phyloP scores from a whole-genome alignment of 2,888 invertebrate genomes.

The Ophraella communa region DNA sequence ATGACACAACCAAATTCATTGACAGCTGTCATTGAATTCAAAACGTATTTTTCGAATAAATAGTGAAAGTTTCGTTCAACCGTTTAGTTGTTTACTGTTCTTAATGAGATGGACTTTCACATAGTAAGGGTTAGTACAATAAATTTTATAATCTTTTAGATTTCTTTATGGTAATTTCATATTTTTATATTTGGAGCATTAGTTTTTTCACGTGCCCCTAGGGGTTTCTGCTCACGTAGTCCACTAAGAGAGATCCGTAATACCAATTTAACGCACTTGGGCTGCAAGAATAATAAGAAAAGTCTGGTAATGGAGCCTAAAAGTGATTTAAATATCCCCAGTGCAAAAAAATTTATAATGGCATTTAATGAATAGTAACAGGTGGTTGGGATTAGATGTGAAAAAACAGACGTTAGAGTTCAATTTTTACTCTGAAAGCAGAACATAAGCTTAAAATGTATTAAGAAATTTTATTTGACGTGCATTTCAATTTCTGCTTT shows the following conservation, averaged over 20 bases:
- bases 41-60: too few species aligned
- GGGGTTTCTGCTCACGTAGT: background rate
- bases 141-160: too few species aligned
- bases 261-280: constrained; percentile 44
- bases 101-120: too few species aligned
- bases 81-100: too few species aligned
- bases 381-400: constrained; percentile 23
- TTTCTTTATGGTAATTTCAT: background rate
- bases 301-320: constrained; percentile 33
- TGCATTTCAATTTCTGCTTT: background rate
- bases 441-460: background rate
- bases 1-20: too few species aligned
- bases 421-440: constrained; percentile 14
- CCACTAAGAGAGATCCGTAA: constrained; percentile 32
- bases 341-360: constrained; percentile 31
- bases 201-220: background rate
- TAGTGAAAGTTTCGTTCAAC: too few species aligned
- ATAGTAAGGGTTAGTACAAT: too few species aligned
- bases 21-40: too few species aligned
- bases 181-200: background rate
- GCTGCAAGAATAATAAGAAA: constrained; percentile 31
- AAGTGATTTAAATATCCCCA: constrained; percentile 37
- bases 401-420: constrained; percentile 2
- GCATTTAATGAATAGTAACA: constrained; percentile 27
- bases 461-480: background rate